These are phyloP conservation scores for Druon quercuslanigerum DNA, from an alignment of 1,140 invertebrate genomes.

Conservation along the genomic window DNA sequence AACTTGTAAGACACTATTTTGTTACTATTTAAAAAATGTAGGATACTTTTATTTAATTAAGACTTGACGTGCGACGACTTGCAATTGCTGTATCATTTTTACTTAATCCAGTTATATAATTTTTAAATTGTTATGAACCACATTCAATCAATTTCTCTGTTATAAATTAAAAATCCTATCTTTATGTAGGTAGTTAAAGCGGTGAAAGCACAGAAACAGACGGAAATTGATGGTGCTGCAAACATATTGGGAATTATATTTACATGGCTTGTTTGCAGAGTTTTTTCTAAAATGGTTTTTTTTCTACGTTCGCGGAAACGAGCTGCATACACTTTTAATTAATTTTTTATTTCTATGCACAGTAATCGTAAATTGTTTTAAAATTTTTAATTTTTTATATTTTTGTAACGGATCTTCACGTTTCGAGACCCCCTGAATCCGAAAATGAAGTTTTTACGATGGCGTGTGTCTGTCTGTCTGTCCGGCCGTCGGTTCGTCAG, in stretches of 20 bases:
- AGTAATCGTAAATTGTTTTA: background rate
- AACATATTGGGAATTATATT: slow-evolving; percentile 38
- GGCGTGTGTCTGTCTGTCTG: too few relatives aligned
- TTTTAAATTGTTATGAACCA: background rate
- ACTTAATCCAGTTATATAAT: background rate
- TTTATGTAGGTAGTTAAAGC: background rate
- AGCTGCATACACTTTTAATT: background rate
- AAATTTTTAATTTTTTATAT: background rate
- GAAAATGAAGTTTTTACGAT: too few relatives aligned
- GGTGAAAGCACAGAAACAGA: slow-evolving; percentile 10
- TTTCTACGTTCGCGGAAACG: slow-evolving; percentile 4
- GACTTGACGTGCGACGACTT: too few relatives aligned
- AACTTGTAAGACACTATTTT: too few relatives aligned
- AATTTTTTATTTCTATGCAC: background rate
- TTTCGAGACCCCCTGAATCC: too few relatives aligned
- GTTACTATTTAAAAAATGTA: too few relatives aligned
- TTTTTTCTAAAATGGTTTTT: background rate
- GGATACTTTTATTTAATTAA: too few relatives aligned
- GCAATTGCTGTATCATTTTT: too few relatives aligned
- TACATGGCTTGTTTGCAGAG: slow-evolving; percentile 42
- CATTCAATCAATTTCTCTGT: background rate
- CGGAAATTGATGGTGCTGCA: slow-evolving; percentile 24
- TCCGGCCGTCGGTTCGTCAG: too few relatives aligned
- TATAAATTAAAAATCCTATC: background rate
- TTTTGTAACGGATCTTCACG: too few relatives aligned